Evolutionary conservation across 2,888 invertebrate genomes (phyloP), one percentile per base, ranked within the genome.

Genomic region (Oeneis ivallda): DNA sequence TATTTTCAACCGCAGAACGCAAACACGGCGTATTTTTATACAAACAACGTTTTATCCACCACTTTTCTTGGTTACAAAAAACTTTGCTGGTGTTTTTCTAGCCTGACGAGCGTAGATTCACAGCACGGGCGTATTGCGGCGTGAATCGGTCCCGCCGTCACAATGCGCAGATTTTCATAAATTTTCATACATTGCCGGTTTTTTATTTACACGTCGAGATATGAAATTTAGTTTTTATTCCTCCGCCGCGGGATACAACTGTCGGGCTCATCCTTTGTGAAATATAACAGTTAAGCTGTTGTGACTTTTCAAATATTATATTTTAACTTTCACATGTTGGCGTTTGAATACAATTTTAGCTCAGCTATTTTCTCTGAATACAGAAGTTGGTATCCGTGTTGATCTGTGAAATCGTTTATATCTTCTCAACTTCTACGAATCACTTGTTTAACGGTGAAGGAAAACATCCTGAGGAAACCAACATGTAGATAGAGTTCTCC

Each of bases 161-260:
- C 62, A 57, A 61, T 49, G 67, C 47, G 41, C 64, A 65, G 65
- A 70, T 67, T 67, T 64, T 67, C 67, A 70, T 70, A 70, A 66
- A 70, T 67, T 67, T 62, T 58, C 67, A 66, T 64, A 65, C 58
- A 47, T 58, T 59, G 58, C 54, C n/a, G 43, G 17, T 47, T 45
- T 57, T 57, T 58, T 58, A 56, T 56, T 56, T 56, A 56, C 41
- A 56, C 56, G 39, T 39, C 39, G 56, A 37, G 54, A 39, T 54
- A 39, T 54, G 39, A 54, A 54, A 39, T 54, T 54, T 39, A 54
- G 54, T 54, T 54, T 54, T 54, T 39, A 54, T 54, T 15, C 39
- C 54, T 10, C 54, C 15, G 34, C n/a, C 17, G 54, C 1, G 11
- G 39, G 5, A 39, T 54, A 54, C 39, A 54, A 39, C 15, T 54